Conservation (phyloP, 2,888 invertebrate genomes). For the Macrophya annulata region DNA sequence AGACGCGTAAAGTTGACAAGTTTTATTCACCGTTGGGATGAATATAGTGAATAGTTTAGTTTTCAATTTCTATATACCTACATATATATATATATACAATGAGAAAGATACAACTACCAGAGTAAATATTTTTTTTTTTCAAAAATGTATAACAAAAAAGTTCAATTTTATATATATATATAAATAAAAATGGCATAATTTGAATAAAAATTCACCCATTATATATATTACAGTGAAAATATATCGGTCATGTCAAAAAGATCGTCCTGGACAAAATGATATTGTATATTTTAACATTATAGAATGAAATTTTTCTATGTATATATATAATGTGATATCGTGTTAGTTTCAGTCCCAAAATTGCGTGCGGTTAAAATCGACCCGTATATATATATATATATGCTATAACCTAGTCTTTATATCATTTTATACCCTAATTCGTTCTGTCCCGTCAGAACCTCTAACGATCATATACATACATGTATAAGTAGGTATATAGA, state of each 20-base stretch:
- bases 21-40: neutral
- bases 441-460: neutral
- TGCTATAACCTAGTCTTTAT: neutral
- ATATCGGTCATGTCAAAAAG: neutral
- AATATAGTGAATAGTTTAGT: neutral
- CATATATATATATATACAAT: slow-evolving; percentile 13
- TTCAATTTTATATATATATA: neutral
- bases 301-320: neutral
- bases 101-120: too few relatives aligned
- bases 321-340: neutral
- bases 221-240: neutral
- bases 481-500: too few relatives aligned
- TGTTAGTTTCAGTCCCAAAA: neutral
- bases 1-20: slow-evolving; percentile 1
- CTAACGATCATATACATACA: neutral
- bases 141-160: neutral
- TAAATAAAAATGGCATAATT: neutral
- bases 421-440: neutral
- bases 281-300: neutral
- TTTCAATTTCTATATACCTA: neutral
- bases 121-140: neutral
- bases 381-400: neutral
- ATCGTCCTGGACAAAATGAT: neutral
- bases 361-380: slow-evolving; percentile 6
- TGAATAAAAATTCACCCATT: neutral